Base-by-base conservation (phyloP, 1,140 invertebrate species). In the Argopecten irradians region DNA sequence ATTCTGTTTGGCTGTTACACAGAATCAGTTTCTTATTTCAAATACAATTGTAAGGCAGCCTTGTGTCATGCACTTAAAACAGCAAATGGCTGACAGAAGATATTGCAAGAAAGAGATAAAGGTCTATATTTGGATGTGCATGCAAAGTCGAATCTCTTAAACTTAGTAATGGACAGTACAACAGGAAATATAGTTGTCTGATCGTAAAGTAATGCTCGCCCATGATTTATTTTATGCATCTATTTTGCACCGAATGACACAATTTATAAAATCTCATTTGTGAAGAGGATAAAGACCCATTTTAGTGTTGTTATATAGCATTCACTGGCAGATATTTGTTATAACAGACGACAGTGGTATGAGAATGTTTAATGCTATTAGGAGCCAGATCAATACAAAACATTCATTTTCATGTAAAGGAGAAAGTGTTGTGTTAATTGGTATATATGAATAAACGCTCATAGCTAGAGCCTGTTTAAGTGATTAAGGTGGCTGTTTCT, bases 361-460 rank as follows among this genome's bases (percentile, higher is more conserved):
- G 55, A n/a, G 55, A 71, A 28, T n/a, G 28, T n/a, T 71, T 28
- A 71, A 71, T 71, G n/a, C 55, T 71, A 28, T 71, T 71, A 71
- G 55, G 22, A 71, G 55, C 28, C 28, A 71, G 55, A 71, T 71
- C 55, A n/a, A 71, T 71, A 71, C 55, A 71, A 71, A 71, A 71
- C n/a, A 71, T 7, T 71, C 55, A n/a, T 71, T 71, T 71, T n/a
- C 55, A 71, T 28, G 55, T 71, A 28, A 71, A 71, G n/a, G 55
- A 71, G 55, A 71, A 71, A 71, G 8, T 71, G n/a, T 71, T 71
- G 55, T 71, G 22, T 28, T 46, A 46, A 46, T 46, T 46, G 43
- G 43, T 46, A n/a, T 71, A 71, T 71, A 71, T 71, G 55, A 71
- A 71, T 71, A 71, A 71, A 71, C 13, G 55, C 55, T 71, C 8